These are phyloP conservation scores for Sphaeramia orbicularis DNA, from an alignment of 2,797 vertebrate species.

Conservation along the genomic window DNA sequence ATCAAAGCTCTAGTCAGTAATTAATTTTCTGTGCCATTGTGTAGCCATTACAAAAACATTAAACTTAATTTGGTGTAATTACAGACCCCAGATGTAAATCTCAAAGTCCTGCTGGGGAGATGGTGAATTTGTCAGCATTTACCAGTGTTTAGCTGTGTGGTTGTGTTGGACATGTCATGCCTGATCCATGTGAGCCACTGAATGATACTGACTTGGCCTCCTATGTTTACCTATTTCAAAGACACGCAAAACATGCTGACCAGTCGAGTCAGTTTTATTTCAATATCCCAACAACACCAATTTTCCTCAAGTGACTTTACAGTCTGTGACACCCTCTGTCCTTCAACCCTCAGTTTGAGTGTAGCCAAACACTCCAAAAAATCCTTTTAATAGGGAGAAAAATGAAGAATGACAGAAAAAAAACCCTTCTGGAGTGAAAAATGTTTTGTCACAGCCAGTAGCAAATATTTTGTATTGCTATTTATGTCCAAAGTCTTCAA, in stretches of 20 bases:
- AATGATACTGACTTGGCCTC: neutral
- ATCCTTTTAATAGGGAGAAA: neutral
- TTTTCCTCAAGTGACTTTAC: too few relatives aligned
- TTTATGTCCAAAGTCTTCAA: conserved; percentile 22
- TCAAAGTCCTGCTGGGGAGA: conserved; percentile 2
- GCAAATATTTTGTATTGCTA: conserved; percentile 30
- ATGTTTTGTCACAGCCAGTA: conserved; percentile 13
- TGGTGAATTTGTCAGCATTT: conserved; percentile 1
- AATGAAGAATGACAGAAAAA: conserved; percentile 1
- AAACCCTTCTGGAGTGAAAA: neutral
- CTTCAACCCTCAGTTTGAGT: too few relatives aligned
- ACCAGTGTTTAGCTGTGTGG: neutral
- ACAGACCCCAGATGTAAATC: neutral
- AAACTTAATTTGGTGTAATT: conserved; percentile 8
- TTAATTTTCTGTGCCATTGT: conserved; percentile 8
- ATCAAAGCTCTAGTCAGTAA: conserved; percentile 1
- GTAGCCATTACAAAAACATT: conserved; percentile 20
- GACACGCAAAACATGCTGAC: too few relatives aligned
- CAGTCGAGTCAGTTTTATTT: too few relatives aligned
- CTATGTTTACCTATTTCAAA: too few relatives aligned
- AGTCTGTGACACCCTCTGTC: too few relatives aligned
- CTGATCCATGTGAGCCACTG: neutral
- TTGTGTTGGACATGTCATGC: neutral
- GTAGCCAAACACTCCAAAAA: too few relatives aligned
- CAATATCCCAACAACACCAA: too few relatives aligned